Evolutionary conservation across 2,113 vertebrate species (phyloP).

Genomic region (Piaya cayana): DNA sequence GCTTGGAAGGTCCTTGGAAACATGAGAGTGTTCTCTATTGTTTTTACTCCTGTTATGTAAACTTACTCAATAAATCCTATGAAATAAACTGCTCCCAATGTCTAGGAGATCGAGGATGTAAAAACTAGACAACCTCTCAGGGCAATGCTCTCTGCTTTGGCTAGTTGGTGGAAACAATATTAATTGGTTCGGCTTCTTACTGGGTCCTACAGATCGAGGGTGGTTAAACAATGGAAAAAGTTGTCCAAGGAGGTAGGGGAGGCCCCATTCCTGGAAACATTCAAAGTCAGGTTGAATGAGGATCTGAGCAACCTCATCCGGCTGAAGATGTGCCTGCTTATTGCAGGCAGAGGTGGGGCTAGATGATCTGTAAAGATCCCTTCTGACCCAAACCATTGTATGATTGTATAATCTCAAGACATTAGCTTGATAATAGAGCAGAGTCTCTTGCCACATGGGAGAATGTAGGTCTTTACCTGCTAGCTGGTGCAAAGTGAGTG

Average conservation of each 20-base stretch:
- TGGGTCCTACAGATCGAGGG: no score
- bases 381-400: no score
- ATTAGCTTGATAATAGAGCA: no score
- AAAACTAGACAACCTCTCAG: background rate
- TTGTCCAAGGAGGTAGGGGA: no score
- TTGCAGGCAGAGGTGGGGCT: no score
- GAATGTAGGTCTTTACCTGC: background rate
- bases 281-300: no score
- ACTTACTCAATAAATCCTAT: background rate
- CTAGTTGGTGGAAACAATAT: background rate
- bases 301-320: no score
- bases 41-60: background rate
- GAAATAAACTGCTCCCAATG: background rate
- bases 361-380: no score
- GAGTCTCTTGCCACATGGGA: background rate
- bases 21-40: background rate
- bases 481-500: background rate
- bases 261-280: no score
- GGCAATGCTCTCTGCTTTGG: background rate
- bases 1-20: background rate
- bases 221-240: no score
- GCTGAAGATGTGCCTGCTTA: no score
- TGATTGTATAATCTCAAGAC: no score
- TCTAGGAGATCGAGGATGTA: background rate
- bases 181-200: background rate